These are phyloP conservation scores for Seriola aureovittata DNA, from an alignment of 2,113 vertebrate species.

Conservation along the genomic window DNA sequence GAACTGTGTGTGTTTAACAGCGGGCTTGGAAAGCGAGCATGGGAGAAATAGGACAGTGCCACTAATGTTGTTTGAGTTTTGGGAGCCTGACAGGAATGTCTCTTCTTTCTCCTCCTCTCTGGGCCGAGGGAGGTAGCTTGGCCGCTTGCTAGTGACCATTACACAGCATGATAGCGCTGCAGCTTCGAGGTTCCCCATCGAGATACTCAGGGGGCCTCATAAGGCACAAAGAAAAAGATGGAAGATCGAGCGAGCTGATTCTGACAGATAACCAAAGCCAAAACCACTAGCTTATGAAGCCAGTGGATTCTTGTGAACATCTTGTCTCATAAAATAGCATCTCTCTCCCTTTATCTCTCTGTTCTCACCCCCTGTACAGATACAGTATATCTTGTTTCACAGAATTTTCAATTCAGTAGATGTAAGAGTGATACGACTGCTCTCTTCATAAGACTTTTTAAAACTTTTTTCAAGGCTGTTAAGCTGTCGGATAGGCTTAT, in stretches of 20 bases:
- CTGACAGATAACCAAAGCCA: constrained; percentile 32
- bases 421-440: constrained; percentile 43
- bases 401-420: constrained; percentile 39
- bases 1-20: constrained; percentile 71
- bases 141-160: constrained; percentile 46
- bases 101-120: constrained; percentile 48
- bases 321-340: constrained; percentile 38
- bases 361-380: constrained; percentile 34
- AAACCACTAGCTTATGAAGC: constrained; percentile 45
- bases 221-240: constrained; percentile 22
- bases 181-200: constrained; percentile 57
- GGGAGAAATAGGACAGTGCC: constrained; percentile 52
- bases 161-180: constrained; percentile 46
- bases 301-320: constrained; percentile 40
- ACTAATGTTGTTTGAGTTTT: constrained; percentile 83
- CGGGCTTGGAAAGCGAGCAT: constrained; percentile 32
- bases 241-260: constrained; percentile 25
- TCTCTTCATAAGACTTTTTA: constrained; percentile 59
- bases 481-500: constrained; percentile 58
- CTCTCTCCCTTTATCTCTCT: constrained; percentile 20
- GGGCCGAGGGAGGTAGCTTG: constrained; percentile 34
- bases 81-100: constrained; percentile 83
- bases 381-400: constrained; percentile 49
- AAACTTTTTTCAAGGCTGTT: constrained; percentile 39
- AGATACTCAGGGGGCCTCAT: constrained; percentile 28